These are phyloP conservation scores for Ephialtes manifestator DNA, from an alignment of 2,888 invertebrate genomes.

Conservation along the genomic window DNA sequence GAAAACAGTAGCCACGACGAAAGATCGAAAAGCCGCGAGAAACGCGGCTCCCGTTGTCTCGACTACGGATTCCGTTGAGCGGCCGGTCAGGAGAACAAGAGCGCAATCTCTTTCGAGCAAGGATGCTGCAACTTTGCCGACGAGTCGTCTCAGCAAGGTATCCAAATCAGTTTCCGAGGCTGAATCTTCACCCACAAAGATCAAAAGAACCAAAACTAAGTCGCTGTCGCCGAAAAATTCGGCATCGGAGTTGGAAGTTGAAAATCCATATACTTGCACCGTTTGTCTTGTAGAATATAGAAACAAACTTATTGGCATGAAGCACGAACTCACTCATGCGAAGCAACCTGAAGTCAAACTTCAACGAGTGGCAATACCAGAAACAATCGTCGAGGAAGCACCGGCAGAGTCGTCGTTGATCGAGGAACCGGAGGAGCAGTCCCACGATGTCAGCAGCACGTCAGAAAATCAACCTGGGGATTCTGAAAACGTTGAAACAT, in stretches of 20 bases:
- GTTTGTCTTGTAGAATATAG: constrained; percentile 76
- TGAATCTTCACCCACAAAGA: not conserved
- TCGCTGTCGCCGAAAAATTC: constrained; percentile 22
- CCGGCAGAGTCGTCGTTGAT: constrained; percentile 19
- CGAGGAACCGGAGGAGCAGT: constrained; percentile 55
- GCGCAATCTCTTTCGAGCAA: constrained; percentile 46
- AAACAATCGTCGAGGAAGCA: constrained; percentile 34
- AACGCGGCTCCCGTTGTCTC: not conserved
- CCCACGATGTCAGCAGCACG: constrained; percentile 52
- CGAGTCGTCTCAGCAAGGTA: not conserved
- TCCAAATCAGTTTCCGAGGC: constrained; percentile 15
- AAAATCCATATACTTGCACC: constrained; percentile 71
- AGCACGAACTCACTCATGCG: constrained; percentile 80
- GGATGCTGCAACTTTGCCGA: not conserved
- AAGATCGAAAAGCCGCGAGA: constrained; percentile 11
- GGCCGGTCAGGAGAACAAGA: constrained; percentile 32
- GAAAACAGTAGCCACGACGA: not conserved
- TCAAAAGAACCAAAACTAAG: constrained; percentile 7
- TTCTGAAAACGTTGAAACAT: not conserved
- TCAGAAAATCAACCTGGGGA: constrained; percentile 10
- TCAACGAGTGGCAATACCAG: constrained; percentile 69
- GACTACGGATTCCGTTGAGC: not conserved
- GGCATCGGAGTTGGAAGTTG: constrained; percentile 51
- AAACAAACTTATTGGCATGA: constrained; percentile 75
- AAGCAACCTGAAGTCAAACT: constrained; percentile 79